phyloP scores from a whole-genome alignment of 2,888 invertebrate genomes.

The Ptilodon capucinus region DNA sequence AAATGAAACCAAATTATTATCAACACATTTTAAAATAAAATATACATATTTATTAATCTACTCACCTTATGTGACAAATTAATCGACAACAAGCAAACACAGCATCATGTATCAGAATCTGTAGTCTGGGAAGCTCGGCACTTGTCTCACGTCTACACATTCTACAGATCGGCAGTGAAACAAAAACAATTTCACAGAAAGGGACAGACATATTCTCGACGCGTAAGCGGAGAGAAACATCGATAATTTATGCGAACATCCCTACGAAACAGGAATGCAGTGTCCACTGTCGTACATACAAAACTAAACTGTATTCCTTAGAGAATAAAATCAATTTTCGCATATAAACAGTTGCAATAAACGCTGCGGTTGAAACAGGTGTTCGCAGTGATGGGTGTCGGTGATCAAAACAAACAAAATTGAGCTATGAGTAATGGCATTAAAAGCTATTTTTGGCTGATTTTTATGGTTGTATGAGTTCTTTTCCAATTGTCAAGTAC shows the following conservation, averaged over 20 bases:
- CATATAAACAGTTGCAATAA: constrained; percentile 42
- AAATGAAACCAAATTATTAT: neutral
- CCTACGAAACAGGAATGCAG: constrained; percentile 77
- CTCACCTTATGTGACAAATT: too few relatives aligned
- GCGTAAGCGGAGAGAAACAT: constrained; percentile 69
- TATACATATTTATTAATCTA: neutral
- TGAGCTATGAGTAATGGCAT: neutral
- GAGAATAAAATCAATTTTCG: constrained; percentile 26
- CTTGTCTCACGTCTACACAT: constrained; percentile 62
- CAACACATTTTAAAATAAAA: neutral
- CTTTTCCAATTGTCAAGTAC: constrained; percentile 35
- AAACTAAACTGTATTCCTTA: constrained; percentile 31
- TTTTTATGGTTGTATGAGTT: constrained; percentile 10
- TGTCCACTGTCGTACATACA: constrained; percentile 11
- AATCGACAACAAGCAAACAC: constrained; percentile 29
- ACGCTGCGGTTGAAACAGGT: constrained; percentile 78
- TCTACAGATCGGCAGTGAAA: constrained; percentile 58
- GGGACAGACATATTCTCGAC: constrained; percentile 62
- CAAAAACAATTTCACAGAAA: constrained; percentile 75
- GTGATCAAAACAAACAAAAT: constrained; percentile 5
- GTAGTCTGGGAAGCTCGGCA: constrained; percentile 55
- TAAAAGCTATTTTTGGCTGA: constrained; percentile 32
- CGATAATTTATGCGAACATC: constrained; percentile 82
- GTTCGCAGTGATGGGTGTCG: constrained; percentile 66
- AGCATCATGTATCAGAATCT: constrained; percentile 43